Evolutionary conservation across 2,113 vertebrate genomes (phyloP), one percentile per base, ranked within the genome.

Genomic region (Condylura cristata): DNA sequence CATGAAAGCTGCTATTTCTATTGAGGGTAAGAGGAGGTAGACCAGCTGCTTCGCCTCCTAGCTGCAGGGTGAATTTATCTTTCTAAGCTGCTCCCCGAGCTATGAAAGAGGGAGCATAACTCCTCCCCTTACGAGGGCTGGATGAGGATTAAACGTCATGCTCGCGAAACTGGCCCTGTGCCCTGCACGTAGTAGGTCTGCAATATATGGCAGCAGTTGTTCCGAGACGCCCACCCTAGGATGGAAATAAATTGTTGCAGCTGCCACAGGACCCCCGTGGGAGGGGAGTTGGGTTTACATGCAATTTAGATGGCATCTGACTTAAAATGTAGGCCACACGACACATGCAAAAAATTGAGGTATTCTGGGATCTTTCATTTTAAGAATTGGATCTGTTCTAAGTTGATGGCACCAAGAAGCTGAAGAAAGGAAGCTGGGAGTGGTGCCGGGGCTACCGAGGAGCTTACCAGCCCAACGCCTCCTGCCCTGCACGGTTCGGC

Each of bases 191-290:
- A 46, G 34, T 44, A 63, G 61, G 63, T 26, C 71, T 68, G 70
- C 44, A 10, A 0, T 8, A 48, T 34, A 14, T 9, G 22, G 10
- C 4, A 12, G 4, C 65, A 32, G 11, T 46, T 14, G 0, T 8
- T 10, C 0, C 0, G 3, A 4, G 0, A 0, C 1, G 30, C 22
- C 5, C 34, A n/a, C 22, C 3, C 0, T 1, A 4, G 5, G 26
- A 74, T 74, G 34, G 66, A 34, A 34, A 16, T 5, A 7, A 34
- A 11, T 6, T 3, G 3, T 8, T 3, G 3, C 10, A 14, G 65
- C 18, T 44, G n/a, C 75, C 13, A 8, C 28, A 0, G 8, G 3
- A 4, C 8, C 51, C 51, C 16, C 0, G 0, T 24, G 37, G 20
- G 46, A n/a, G 5, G 7, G 44, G 5, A 41, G 26, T 0, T 5